Evolutionary conservation across 1,140 invertebrate species (phyloP), one percentile per base, ranked within the genome.

Genomic region (Branchinecta lindahli): DNA sequence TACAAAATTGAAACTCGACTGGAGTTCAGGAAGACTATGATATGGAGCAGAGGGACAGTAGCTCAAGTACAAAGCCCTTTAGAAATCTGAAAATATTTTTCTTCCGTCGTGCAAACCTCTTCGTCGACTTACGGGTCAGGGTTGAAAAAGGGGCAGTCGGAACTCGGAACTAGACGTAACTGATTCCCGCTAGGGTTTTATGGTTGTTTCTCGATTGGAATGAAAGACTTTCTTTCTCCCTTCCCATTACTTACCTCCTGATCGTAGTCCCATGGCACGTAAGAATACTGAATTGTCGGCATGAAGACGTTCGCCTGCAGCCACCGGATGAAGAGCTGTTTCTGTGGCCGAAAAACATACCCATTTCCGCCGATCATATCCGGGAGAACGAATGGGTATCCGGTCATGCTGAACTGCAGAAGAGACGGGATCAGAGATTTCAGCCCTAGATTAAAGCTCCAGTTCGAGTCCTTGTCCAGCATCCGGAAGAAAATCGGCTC

Each of bases 341-440:
- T 85, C 6, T 84, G 83, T 10, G 82, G 81, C 18, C 18, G 52
- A 6, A 61, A 15, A 33, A 72, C 71, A 80, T 83, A 76, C 0
- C 85, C 88, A 77, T 94, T 94, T 3, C 94, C 93, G 4, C 93
- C 93, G 73, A 97, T 87, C 88, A 95, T 92, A 76, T 95, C 92
- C 0, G 92, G 91, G 3, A 96, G 78, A 7, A 94, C 87, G 74
- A 89, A 86, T 0, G 87, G 84, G 78, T 95, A 95, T 7, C 92
- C 92, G 73, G 88, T 85, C 61, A 94, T 77, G 74, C 91, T 91
- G 81, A 90, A 85, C 45, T 72, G 73, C 0, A 68, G 10, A 9
- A 67, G 67, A 45, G 46, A 66, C 10, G 68, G 68, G 66, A 72
- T 70, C 15, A 68, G 47, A 3, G 66, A 89, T 73, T 79, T 75